Base-by-base conservation (phyloP, 2,113 vertebrate genomes). In the Nannobrachium achirus region DNA sequence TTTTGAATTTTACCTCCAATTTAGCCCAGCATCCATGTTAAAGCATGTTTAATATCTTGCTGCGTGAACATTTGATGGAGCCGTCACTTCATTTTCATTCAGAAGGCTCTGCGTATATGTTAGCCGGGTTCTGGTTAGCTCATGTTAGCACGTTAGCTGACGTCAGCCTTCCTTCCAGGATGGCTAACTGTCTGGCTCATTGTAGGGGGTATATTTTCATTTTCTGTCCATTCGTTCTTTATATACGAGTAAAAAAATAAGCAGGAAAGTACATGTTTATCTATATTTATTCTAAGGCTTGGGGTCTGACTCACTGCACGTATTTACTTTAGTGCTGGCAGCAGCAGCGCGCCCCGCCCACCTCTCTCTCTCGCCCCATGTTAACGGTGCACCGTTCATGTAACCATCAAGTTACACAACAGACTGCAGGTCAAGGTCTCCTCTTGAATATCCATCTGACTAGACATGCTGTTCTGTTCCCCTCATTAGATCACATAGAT, bases 331-430 rank as follows among this genome's bases (percentile, higher is more conserved):
- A 64, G 55, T 56, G 72, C 69, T 66, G 33, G 67, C 42, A 71
- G 52, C 63, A 16, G 33, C 11, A 33, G 39, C 50, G 15, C 78
- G 85, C 89, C 89, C 89, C 89, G 89, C 89, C 89, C 89, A 90
- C 89, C 78, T 56, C 48, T 57, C 77, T 39, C 13, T 57, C 77
- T 39, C 13, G 61, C 82, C 63, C 41, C 15, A 0, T 20, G 33
- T 61, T 50, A 68, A 60, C 63, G 1, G 60, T 58, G 25, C 25
- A 33, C 25, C 6, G 9, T 50, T 44, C 10, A 69, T 75, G 75
- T 62, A 80, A 79, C 41, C 59, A 7, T 6, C 60, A 3, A 33
- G n/a, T 81, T 82, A 77, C 66, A 56, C 38, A 71, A 79, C 48
- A 5, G 53, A 19, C 33, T 2, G 7, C 1, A 25, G 62, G 15